Conservation (phyloP, 2,113 vertebrate species). For the Nothobranchius furzeri region DNA sequence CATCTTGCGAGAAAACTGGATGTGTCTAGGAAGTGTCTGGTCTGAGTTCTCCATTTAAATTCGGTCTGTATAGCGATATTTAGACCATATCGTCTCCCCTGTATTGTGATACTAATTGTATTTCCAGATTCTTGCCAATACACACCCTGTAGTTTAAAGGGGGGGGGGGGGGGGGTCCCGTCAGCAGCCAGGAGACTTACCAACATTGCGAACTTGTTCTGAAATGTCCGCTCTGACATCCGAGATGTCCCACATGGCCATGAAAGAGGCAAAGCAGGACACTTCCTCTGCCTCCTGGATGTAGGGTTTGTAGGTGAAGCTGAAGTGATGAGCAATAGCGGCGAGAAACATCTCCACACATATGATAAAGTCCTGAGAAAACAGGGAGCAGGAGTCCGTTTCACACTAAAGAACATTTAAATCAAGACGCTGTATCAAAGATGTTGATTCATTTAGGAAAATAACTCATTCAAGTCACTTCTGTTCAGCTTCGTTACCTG, state of each 20-base stretch:
- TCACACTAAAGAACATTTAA: too few species aligned
- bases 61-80: too few species aligned
- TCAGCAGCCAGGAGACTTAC: slow-evolving; percentile 73
- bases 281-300: slow-evolving; percentile 95
- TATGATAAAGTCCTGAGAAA: slow-evolving; percentile 92
- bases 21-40: too few species aligned
- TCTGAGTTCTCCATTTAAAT: too few species aligned
- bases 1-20: too few species aligned
- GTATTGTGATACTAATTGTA: too few species aligned
- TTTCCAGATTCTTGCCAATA: too few species aligned
- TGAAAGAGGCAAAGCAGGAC: slow-evolving; percentile 96
- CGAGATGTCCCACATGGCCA: slow-evolving; percentile 99
- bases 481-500: slow-evolving; percentile 79
- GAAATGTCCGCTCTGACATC: slow-evolving; percentile 95
- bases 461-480: neutral
- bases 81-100: too few species aligned
- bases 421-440: neutral
- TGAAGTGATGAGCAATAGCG: slow-evolving; percentile 96
- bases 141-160: neutral
- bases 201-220: slow-evolving; percentile 96
- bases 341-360: slow-evolving; percentile 98
- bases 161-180: neutral
- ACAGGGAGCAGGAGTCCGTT: neutral
- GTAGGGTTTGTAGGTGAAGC: slow-evolving; percentile 96
- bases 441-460: neutral